Base-by-base conservation (phyloP, 1,140 invertebrate species). In the Neotoxoptera formosana region DNA sequence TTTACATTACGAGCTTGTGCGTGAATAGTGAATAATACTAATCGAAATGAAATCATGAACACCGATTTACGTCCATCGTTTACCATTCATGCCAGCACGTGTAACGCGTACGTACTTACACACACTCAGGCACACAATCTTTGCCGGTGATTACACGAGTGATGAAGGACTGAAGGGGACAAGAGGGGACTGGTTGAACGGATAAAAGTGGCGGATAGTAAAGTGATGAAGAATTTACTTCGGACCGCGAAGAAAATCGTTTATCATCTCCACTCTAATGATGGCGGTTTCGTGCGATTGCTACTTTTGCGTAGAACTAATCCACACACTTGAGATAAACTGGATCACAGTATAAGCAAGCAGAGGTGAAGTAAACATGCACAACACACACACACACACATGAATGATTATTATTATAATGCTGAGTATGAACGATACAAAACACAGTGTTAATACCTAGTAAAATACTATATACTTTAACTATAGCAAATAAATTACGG, bases 191-290 rank as follows among this genome's bases (percentile, higher is more conserved):
- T 41, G 1, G 41, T 30, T 14, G 56, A 76, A 91, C 14, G 6
- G 90, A 76, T 91, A 34, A 45, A 91, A 91, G 30, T 47, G 14
- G 90, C 60, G 8, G 41, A 91, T 34, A 30, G 56, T 51, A n/a
- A 67, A 91, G 20, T 47, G 56, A 91, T 76, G 90, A 45, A 90
- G 89, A 90, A 36, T 67, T 76, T 91, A 45, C 21, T 76, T 91
- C 41, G 56, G 90, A 76, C 56, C 25, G 11, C 25, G 9, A 53
- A 21, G 53, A 91, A 91, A 91, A 67, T 47, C 90, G 56, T 91
- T 91, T 91, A 91, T 91, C 90, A 91, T 91, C 60, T 34, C 60
- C n/a, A 76, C 90, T 81, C 56, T 91, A 76, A 91, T 76, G 90
- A 91, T 76, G 90, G 41, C 11, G n/a, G 56, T 21, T 67, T 76